These are phyloP conservation scores for Lomographa bimaculata DNA, from an alignment of 2,888 invertebrate species.

Conservation along the genomic window DNA sequence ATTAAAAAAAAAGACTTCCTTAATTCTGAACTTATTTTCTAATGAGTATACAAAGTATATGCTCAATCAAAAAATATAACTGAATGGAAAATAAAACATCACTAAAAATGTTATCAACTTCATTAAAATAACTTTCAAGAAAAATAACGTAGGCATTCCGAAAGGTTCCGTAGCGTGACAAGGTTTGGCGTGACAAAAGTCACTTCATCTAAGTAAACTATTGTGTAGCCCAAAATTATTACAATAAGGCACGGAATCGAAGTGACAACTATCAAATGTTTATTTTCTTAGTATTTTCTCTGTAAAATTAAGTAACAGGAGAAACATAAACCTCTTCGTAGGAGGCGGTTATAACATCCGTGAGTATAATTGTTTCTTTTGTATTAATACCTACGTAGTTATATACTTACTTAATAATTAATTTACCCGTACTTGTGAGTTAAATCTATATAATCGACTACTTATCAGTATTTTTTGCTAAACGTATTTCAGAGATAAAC, in stretches of 20 bases:
- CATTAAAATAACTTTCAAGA: slow-evolving; percentile 10
- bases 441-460: too few relatives aligned
- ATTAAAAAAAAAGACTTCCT: too few relatives aligned
- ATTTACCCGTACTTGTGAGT: too few relatives aligned
- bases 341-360: slow-evolving; percentile 2
- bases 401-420: too few relatives aligned
- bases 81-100: too few relatives aligned
- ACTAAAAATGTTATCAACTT: slow-evolving; percentile 7
- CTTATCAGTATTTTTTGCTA: too few relatives aligned
- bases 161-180: slow-evolving; percentile 41
- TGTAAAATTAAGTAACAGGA: slow-evolving; percentile 4
- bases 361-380: slow-evolving; percentile 1
- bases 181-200: slow-evolving; percentile 48
- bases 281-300: slow-evolving; percentile 14
- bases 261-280: slow-evolving; percentile 28
- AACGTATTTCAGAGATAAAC: too few relatives aligned
- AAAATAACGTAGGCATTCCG: slow-evolving; percentile 7
- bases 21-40: too few relatives aligned
- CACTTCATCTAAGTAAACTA: slow-evolving; percentile 42
- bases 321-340: slow-evolving; percentile 6
- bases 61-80: too few relatives aligned
- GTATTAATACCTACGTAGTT: background rate
- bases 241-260: slow-evolving; percentile 30
- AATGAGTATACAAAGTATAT: too few relatives aligned
- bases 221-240: slow-evolving; percentile 31